A percentile compares a stretch with the other conserved stretches of the same genome.
Evolutionary conservation across 92 coral and sea anemone genomes (phyloP).

Genomic region (Porites cylindrica): DNA sequence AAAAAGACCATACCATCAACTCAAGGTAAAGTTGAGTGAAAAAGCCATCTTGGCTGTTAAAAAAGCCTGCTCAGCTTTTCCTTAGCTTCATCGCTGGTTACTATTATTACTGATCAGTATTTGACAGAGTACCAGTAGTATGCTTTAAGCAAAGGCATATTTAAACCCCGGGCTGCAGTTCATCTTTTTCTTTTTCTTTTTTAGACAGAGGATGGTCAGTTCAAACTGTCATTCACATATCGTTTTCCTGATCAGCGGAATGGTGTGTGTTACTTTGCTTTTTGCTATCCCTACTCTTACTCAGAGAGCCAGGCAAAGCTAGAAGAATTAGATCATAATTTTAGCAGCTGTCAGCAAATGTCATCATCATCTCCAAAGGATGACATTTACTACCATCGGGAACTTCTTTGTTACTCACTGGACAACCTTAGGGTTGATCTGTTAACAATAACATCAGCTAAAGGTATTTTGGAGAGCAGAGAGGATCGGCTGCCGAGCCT

Average conservation of each 20-base stretch:
- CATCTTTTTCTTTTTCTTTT: slow-evolving; percentile 3
- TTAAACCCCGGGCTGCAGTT: too few relatives aligned
- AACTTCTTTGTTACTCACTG: slow-evolving; percentile 84
- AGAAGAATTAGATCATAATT: slow-evolving; percentile 65
- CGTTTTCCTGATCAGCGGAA: slow-evolving; percentile 95
- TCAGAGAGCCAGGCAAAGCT: slow-evolving; percentile 87
- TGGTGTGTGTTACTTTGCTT: slow-evolving; percentile 88
- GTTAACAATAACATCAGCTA: slow-evolving; percentile 84
- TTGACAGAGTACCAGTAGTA: too few relatives aligned
- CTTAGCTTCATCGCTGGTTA: too few relatives aligned
- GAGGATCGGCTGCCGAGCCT: slow-evolving; percentile 77
- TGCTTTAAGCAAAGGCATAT: too few relatives aligned
- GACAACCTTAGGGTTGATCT: slow-evolving; percentile 93
- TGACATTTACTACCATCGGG: slow-evolving; percentile 82
- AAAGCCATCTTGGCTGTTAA: too few relatives aligned
- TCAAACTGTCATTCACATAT: slow-evolving; percentile 86
- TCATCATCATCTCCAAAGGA: slow-evolving; percentile 67
- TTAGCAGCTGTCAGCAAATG: slow-evolving; percentile 62
- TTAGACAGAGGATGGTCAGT: slow-evolving; percentile 96
- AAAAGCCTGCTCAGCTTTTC: too few relatives aligned
- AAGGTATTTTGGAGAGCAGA: slow-evolving; percentile 80
- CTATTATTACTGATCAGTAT: too few relatives aligned
- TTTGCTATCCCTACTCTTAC: slow-evolving; percentile 95
- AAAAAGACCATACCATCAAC: too few relatives aligned
- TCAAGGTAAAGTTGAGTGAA: too few relatives aligned